These are phyloP conservation scores for Elephantulus edwardii DNA, from an alignment of 2,113 vertebrate species.

Conservation along the genomic window DNA sequence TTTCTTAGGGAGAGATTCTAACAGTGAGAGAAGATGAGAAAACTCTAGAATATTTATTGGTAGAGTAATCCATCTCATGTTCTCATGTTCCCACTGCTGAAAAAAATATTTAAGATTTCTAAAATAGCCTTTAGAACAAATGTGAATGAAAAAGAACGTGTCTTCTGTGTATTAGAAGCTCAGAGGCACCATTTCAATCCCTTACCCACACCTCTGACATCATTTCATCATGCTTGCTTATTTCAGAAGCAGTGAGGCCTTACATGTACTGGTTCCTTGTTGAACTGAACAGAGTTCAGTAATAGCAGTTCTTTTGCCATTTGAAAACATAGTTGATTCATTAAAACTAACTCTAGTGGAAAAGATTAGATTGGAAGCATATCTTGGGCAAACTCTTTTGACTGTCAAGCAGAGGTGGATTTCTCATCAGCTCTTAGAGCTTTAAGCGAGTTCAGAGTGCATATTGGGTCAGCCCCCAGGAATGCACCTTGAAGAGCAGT, in stretches of 20 bases:
- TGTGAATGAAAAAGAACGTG: not conserved
- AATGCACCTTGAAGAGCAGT: not conserved
- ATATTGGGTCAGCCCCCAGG: not conserved
- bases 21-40: not conserved
- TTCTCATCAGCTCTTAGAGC: not conserved
- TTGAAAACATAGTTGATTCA: conserved; percentile 19
- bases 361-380: conserved; percentile 2
- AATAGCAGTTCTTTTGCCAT: not conserved
- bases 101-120: not conserved
- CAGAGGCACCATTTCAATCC: not conserved
- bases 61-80: not conserved
- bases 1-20: too few relatives aligned
- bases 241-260: not conserved
- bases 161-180: not conserved
- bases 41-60: not conserved
- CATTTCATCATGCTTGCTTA: too few relatives aligned
- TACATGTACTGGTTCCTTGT: not conserved
- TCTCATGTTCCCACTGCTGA: not conserved
- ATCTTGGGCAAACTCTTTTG: not conserved
- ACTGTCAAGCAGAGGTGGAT: not conserved
- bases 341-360: not conserved
- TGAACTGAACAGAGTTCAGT: not conserved
- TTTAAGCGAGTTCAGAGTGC: not conserved
- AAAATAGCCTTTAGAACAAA: not conserved
- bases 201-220: too few relatives aligned